Conservation (phyloP, 2,888 invertebrate species). For the Lasius platythorax region DNA sequence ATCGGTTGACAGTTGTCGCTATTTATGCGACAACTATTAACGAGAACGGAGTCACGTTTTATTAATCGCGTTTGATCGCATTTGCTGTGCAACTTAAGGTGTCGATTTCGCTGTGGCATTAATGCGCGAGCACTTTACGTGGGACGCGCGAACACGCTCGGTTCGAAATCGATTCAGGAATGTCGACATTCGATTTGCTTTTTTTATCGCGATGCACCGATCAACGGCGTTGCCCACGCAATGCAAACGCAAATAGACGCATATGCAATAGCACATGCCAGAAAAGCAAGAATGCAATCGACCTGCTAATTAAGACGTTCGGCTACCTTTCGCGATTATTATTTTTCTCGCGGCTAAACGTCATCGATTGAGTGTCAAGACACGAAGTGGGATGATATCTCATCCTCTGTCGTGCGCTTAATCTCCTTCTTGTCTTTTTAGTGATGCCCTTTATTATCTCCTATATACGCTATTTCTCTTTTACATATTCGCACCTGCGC, state of each 20-base stretch:
- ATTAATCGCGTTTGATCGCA: constrained; percentile 4
- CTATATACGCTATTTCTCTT: constrained; percentile 10
- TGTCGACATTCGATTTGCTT: constrained; percentile 68
- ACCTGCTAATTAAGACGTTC: constrained; percentile 67
- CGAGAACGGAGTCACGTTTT: not conserved
- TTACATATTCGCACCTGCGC: not conserved
- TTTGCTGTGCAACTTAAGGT: constrained; percentile 53
- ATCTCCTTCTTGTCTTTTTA: constrained; percentile 8
- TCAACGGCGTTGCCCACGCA: constrained; percentile 58
- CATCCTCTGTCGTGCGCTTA: not conserved
- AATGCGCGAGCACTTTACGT: constrained; percentile 63
- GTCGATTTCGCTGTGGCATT: constrained; percentile 63
- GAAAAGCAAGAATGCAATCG: constrained; percentile 33
- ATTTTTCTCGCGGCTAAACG: constrained; percentile 68
- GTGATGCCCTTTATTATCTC: not conserved
- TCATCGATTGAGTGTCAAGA: constrained; percentile 35
- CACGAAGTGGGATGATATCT: constrained; percentile 7
- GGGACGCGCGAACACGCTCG: constrained; percentile 58
- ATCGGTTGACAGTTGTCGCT: not conserved
- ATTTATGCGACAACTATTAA: not conserved
- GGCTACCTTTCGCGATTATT: constrained; percentile 68
- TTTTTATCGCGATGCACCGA: constrained; percentile 57
- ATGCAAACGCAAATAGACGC: constrained; percentile 30
- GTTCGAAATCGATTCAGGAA: constrained; percentile 71
- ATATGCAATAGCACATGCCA: constrained; percentile 22